phyloP scores from a whole-genome alignment of 1,140 invertebrate genomes.

The Drosophila nannoptera region DNA sequence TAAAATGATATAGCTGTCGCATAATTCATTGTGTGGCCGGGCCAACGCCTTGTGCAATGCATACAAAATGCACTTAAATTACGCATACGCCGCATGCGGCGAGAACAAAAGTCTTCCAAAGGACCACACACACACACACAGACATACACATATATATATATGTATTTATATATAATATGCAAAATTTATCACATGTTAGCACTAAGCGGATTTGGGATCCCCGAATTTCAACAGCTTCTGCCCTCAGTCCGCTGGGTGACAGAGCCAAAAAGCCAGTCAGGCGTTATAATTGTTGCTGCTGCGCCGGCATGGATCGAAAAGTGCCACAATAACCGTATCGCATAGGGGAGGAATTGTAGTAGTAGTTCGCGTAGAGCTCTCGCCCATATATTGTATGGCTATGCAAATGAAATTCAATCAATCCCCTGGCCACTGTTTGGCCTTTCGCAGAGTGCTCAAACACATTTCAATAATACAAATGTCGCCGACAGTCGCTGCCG shows the following conservation, averaged over 20 bases:
- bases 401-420: constrained; percentile 28
- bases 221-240: constrained; percentile 27
- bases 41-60: not conserved
- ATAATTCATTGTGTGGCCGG: constrained; percentile 26
- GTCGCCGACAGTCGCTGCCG: constrained; percentile 10
- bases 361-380: not conserved
- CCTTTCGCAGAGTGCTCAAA: constrained; percentile 6
- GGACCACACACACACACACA: not conserved
- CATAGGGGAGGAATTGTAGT: not conserved
- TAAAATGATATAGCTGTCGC: constrained; percentile 6
- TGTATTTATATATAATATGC: not conserved
- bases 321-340: constrained; percentile 16
- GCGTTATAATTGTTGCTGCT: constrained; percentile 30
- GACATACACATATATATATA: not conserved
- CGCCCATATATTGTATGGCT: not conserved
- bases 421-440: constrained; percentile 3
- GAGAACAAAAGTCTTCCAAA: not conserved
- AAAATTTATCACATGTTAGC: constrained; percentile 40
- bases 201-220: constrained; percentile 23
- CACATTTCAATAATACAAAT: constrained; percentile 55
- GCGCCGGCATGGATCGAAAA: constrained; percentile 29
- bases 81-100: constrained; percentile 28
- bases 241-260: not conserved
- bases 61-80: constrained; percentile 30
- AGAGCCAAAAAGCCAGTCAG: constrained; percentile 15